These are phyloP conservation scores for Notospermus geniculatus DNA, from an alignment of 1,140 invertebrate genomes.

Conservation along the genomic window DNA sequence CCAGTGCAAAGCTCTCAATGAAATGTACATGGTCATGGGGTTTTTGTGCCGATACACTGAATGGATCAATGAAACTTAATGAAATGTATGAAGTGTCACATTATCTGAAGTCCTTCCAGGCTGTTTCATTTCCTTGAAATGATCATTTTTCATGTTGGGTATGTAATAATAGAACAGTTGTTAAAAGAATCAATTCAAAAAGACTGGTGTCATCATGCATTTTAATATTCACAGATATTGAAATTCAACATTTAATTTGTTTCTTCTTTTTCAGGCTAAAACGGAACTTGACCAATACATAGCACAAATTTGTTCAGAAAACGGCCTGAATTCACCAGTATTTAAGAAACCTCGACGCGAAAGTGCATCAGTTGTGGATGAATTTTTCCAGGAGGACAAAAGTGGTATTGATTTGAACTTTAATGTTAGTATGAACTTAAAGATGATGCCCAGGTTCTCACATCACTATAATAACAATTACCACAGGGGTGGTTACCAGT, in stretches of 20 bases:
- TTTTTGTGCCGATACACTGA: too few relatives aligned
- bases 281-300: conserved; percentile 5
- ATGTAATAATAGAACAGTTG: too few relatives aligned
- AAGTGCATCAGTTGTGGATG: conserved; percentile 66
- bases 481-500: neutral
- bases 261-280: conserved; percentile 6
- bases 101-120: too few relatives aligned
- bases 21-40: too few relatives aligned
- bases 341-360: conserved; percentile 60
- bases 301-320: neutral
- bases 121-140: too few relatives aligned
- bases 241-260: neutral
- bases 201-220: too few relatives aligned
- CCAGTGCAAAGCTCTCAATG: too few relatives aligned
- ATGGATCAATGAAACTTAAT: too few relatives aligned
- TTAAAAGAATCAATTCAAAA: too few relatives aligned
- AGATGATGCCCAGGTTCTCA: conserved; percentile 2
- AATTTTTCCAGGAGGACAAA: conserved; percentile 64
- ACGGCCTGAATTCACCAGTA: neutral
- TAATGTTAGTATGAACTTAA: conserved; percentile 7
- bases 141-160: too few relatives aligned
- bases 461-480: neutral
- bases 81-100: too few relatives aligned
- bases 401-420: conserved; percentile 20
- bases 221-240: too few relatives aligned